These are phyloP conservation scores for Silurus aristotelis DNA, from an alignment of 2,797 vertebrate genomes.

Conservation along the genomic window DNA sequence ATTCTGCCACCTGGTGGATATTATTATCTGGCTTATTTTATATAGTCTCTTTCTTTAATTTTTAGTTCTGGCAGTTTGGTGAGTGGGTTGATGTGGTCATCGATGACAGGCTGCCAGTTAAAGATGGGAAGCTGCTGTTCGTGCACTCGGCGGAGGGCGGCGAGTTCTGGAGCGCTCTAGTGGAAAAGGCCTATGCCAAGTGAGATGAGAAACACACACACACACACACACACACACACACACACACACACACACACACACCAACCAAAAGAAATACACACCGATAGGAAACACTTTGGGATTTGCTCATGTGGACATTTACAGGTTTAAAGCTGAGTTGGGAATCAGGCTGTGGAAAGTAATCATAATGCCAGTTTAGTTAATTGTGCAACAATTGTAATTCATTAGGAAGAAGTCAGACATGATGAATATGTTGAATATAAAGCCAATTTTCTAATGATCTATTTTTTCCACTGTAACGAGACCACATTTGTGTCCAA, in stretches of 20 bases:
- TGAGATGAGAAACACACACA: constrained; percentile 64
- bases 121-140: constrained; percentile 88
- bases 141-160: constrained; percentile 88
- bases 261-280: not conserved
- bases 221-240: not conserved
- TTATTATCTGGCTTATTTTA: not conserved
- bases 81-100: constrained; percentile 95
- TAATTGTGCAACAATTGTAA: not conserved
- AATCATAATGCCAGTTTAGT: not conserved
- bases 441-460: not conserved
- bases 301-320: not conserved
- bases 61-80: constrained; percentile 96
- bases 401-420: not conserved
- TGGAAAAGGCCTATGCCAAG: constrained; percentile 98
- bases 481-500: not conserved
- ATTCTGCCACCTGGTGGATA: constrained; percentile 34
- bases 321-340: not conserved
- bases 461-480: not conserved
- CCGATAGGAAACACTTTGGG: not conserved
- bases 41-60: not conserved
- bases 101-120: constrained; percentile 89
- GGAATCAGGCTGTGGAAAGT: not conserved
- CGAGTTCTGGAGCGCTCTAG: constrained; percentile 94
- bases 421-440: not conserved
- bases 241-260: not conserved